phyloP scores from a whole-genome alignment of 2,797 vertebrate genomes.

The Xenentodon cancila region DNA sequence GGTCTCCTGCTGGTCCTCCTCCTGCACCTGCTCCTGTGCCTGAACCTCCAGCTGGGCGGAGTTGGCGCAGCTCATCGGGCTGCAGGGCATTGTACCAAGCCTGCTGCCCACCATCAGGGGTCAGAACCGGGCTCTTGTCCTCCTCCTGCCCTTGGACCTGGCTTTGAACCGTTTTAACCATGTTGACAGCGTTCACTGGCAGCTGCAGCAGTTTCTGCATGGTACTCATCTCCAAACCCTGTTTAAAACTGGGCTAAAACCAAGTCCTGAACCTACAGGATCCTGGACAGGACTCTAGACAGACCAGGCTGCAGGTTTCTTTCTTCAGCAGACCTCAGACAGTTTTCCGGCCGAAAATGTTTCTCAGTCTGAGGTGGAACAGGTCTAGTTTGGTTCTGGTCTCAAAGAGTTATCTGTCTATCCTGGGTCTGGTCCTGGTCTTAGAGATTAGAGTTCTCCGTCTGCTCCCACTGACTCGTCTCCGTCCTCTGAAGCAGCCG shows the following conservation, averaged over 20 bases:
- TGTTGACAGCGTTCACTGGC: slow-evolving; percentile 81
- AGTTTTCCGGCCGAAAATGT: too few relatives aligned
- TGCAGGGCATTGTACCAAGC: slow-evolving; percentile 92
- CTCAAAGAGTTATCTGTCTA: too few relatives aligned
- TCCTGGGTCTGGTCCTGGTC: too few relatives aligned
- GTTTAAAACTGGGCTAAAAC: too few relatives aligned
- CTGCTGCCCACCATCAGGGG: slow-evolving; percentile 81
- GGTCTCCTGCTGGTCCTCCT: slow-evolving; percentile 61
- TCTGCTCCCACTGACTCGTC: slow-evolving; percentile 39
- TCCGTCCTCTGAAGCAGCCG: slow-evolving; percentile 29
- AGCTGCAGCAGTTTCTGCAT: slow-evolving; percentile 94
- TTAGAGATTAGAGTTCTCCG: not conserved
- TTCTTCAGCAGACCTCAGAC: too few relatives aligned
- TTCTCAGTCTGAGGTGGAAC: slow-evolving; percentile 2
- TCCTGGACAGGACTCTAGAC: too few relatives aligned
- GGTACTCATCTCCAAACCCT: slow-evolving; percentile 72
- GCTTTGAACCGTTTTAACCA: slow-evolving; percentile 85
- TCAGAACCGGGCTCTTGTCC: slow-evolving; percentile 89
- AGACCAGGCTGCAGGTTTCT: too few relatives aligned
- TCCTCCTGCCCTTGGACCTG: slow-evolving; percentile 83
- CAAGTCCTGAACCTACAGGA: too few relatives aligned
- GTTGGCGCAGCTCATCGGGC: slow-evolving; percentile 88
- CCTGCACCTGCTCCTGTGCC: slow-evolving; percentile 60
- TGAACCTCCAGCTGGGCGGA: slow-evolving; percentile 69
- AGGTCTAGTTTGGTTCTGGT: too few relatives aligned